These are phyloP conservation scores for Poliocrania exsul DNA, from an alignment of 2,797 vertebrate genomes.

Conservation along the genomic window DNA sequence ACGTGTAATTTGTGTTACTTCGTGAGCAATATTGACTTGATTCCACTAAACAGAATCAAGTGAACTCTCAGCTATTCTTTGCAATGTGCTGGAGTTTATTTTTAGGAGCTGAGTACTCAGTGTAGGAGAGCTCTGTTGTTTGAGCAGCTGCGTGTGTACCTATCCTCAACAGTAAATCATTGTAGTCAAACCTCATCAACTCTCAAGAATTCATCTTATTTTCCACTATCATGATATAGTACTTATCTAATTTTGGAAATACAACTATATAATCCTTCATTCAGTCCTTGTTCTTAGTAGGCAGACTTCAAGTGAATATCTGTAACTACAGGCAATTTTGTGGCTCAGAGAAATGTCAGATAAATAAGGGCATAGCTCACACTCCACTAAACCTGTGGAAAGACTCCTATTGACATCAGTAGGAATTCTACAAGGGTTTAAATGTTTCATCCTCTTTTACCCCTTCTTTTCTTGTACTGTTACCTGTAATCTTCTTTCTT, in stretches of 20 bases:
- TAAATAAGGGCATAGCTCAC: background rate
- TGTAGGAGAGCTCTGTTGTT: slow-evolving; percentile 20
- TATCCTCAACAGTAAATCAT: background rate
- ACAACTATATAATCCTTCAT: background rate
- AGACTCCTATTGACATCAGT: background rate
- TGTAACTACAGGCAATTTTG: background rate
- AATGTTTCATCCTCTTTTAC: background rate
- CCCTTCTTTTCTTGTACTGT: background rate
- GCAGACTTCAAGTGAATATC: background rate
- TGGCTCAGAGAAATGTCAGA: background rate
- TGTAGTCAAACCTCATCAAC: background rate
- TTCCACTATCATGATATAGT: background rate
- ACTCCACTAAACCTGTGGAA: background rate
- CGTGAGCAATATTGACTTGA: background rate
- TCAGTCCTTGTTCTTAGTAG: background rate
- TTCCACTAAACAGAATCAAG: slow-evolving; percentile 11
- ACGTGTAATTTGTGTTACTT: background rate
- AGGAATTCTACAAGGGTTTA: background rate
- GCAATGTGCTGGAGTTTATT: slow-evolving; percentile 13
- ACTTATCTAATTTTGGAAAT: background rate
- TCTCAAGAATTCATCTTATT: slow-evolving; percentile 8
- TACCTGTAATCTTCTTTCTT: background rate
- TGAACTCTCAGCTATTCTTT: slow-evolving; percentile 24
- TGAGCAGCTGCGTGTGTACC: background rate
- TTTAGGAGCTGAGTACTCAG: slow-evolving; percentile 10